Evolutionary conservation across 2,113 vertebrate species (phyloP), one percentile per base, ranked within the genome.

Genomic region (Toxotes jaculatrix): DNA sequence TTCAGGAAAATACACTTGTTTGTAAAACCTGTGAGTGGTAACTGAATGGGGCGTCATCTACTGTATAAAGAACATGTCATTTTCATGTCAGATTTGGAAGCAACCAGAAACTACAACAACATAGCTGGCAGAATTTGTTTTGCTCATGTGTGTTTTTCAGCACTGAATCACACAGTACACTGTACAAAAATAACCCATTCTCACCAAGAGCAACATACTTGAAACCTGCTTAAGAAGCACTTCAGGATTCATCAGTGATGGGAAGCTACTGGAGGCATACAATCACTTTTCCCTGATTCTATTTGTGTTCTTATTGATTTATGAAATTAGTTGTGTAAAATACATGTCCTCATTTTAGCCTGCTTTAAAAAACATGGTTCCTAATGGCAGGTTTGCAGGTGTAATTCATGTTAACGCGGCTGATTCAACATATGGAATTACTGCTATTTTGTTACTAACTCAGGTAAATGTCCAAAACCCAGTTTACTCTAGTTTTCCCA

Each of bases 191-290:
- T 62, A 3, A 63, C 21, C n/a, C 23, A 9, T 40, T 73, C 40
- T 77, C 32, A 65, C 60, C 32, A 34, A 70, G 7, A 79, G 64
- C 59, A 78, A 64, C 32, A 64, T 60, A 80, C 70, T 82, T 77
- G 56, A 84, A 69, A 53, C 21, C 65, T 70, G 38, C 74, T 81
- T 77, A 77, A 73, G 75, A 57, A 78, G 59, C 79, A 67, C 77
- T 78, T 78, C 16, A 61, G 72, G 14, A 8, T 60, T 80, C 64
- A 78, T 80, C 76, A 79, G 74, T 67, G 53, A 34, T 47, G 53
- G 66, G 17, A 13, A 11, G 79, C 51, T 61, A 57, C 55, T 72
- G 61, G 64, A 76, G 66, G 62, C 32, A 11, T 14, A 19, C 53
- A 38, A 40, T 68, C 11, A 57, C 31, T 51, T 38, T 51, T 14